A percentile compares a stretch with the other conserved stretches of the same genome.
Evolutionary conservation across 2,888 invertebrate genomes (phyloP).

Genomic region (Mongoloraphidia duomilia): DNA sequence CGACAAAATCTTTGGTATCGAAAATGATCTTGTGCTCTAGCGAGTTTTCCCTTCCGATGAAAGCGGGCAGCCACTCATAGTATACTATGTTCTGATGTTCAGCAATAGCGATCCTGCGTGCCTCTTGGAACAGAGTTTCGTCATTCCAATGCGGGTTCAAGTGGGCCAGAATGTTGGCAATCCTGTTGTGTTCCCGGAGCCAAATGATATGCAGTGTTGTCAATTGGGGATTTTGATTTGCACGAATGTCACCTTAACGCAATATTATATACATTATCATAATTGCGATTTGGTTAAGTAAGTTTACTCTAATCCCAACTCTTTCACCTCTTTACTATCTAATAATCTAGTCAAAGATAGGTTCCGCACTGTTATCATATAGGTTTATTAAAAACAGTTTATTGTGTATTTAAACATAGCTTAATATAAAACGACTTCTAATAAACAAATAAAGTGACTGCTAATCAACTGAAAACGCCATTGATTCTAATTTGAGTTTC

Average conservation of each 20-base stretch:
- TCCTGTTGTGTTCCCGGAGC: slow-evolving; percentile 58
- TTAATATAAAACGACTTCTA: no score
- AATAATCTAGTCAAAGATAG: no score
- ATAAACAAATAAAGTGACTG: no score
- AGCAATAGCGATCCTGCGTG: slow-evolving; percentile 52
- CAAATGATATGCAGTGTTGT: slow-evolving; percentile 52
- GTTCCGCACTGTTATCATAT: no score
- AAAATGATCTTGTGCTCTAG: slow-evolving; percentile 47
- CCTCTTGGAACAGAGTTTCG: slow-evolving; percentile 58
- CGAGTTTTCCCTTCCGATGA: slow-evolving; percentile 53
- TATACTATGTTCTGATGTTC: slow-evolving; percentile 59
- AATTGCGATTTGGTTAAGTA: not conserved
- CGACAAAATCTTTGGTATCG: slow-evolving; percentile 40
- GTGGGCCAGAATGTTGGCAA: slow-evolving; percentile 41
- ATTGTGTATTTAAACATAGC: no score
- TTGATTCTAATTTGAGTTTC: no score
- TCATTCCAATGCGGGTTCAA: slow-evolving; percentile 66
- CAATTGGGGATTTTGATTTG: slow-evolving; percentile 59
- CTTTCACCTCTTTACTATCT: no score
- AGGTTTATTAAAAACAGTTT: no score
- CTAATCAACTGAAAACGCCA: no score
- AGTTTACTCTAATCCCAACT: not conserved
- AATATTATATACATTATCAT: not conserved
- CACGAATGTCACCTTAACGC: slow-evolving; percentile 46
- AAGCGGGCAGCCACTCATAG: slow-evolving; percentile 62